phyloP scores from a whole-genome alignment of 2,113 vertebrate species.

The Albula goreensis region DNA sequence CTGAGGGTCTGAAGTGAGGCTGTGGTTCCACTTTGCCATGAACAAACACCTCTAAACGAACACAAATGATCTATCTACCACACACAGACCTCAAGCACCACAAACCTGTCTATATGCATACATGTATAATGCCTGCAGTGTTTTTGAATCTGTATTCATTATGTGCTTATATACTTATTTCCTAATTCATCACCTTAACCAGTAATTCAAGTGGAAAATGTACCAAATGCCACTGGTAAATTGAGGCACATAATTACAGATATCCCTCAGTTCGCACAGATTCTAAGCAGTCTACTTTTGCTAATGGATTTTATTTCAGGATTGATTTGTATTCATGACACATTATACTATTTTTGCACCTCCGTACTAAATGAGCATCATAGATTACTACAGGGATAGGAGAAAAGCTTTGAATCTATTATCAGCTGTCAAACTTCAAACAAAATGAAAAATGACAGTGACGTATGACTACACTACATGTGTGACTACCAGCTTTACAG shows the following conservation, averaged over 20 bases:
- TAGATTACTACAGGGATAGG: no score
- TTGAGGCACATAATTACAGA: neutral
- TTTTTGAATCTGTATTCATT: neutral
- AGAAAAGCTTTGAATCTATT: no score
- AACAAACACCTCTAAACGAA: neutral
- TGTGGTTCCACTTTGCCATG: neutral
- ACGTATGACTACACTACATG: no score
- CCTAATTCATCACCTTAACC: neutral
- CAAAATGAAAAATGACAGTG: no score
- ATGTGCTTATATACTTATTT: neutral
- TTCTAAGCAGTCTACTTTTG: neutral
- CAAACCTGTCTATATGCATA: neutral
- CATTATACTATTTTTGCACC: neutral
- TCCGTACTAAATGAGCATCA: neutral
- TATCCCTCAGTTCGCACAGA: neutral
- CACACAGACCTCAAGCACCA: no score
- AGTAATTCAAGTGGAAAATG: slow-evolving; percentile 1
- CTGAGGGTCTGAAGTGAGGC: neutral
- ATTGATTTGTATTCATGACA: neutral
- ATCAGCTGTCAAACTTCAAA: no score
- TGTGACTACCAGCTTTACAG: no score
- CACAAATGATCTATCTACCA: neutral
- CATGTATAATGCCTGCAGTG: neutral
- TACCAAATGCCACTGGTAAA: neutral
- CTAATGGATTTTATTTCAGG: neutral